Evolutionary conservation across 2,888 invertebrate species (phyloP).

Genomic region (Clusia tigrina): DNA sequence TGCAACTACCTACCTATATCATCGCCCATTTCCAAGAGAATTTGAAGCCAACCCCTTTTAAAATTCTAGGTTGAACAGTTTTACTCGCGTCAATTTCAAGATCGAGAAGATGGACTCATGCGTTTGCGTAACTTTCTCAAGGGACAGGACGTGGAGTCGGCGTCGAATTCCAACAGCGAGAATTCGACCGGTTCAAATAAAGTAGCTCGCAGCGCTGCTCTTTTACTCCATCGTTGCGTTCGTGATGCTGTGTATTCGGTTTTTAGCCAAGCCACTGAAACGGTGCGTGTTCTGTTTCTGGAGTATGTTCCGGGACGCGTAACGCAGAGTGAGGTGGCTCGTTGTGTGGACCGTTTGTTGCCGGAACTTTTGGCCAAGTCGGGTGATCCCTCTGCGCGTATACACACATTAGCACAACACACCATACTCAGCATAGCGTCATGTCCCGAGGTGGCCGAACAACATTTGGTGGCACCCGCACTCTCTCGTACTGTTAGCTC

Average conservation of each 20-base stretch:
- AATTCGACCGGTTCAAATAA: slow-evolving; percentile 69
- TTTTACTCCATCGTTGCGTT: slow-evolving; percentile 80
- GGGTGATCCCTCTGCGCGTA: slow-evolving; percentile 86
- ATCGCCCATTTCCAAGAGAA: not conserved
- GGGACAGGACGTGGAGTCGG: slow-evolving; percentile 47
- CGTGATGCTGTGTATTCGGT: slow-evolving; percentile 90
- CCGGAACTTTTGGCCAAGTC: slow-evolving; percentile 86
- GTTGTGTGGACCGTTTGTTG: slow-evolving; percentile 82
- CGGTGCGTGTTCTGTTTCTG: slow-evolving; percentile 79
- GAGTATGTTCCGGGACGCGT: slow-evolving; percentile 88
- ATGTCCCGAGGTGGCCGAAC: slow-evolving; percentile 79
- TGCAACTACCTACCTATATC: not conserved
- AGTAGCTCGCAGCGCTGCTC: slow-evolving; percentile 81
- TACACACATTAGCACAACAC: slow-evolving; percentile 87
- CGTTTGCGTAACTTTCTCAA: slow-evolving; percentile 66
- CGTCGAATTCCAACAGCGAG: slow-evolving; percentile 60
- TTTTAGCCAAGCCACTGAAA: slow-evolving; percentile 84
- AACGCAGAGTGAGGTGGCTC: slow-evolving; percentile 80
- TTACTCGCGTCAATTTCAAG: slow-evolving; percentile 88
- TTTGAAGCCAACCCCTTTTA: no score
- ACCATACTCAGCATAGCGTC: slow-evolving; percentile 87
- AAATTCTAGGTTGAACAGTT: slow-evolving; percentile 80
- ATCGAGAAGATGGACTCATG: slow-evolving; percentile 87
- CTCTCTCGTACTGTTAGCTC: slow-evolving; percentile 84
- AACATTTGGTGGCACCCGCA: slow-evolving; percentile 84